Conservation (phyloP, 1,140 invertebrate species). For the Pseudomyrmex flavicornis region DNA sequence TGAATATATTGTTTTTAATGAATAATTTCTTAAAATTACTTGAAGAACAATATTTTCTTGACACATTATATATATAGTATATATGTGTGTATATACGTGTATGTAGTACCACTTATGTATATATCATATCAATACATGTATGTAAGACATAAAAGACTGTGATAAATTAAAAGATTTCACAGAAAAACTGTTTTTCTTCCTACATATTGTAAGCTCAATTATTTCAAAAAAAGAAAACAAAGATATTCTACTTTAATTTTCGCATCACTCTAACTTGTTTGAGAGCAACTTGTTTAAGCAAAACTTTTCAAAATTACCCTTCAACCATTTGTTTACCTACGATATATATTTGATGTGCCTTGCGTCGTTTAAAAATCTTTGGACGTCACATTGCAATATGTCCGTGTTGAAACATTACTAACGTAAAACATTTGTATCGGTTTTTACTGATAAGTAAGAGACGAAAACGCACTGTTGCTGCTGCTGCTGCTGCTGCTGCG, state of each 20-base stretch:
- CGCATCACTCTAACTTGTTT: not conserved
- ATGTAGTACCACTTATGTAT: not conserved
- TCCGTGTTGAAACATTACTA: conserved; percentile 13
- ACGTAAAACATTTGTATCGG: conserved; percentile 17
- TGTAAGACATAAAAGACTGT: conserved; percentile 35
- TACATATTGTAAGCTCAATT: not conserved
- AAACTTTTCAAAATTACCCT: conserved; percentile 24
- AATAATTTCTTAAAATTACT: too few species aligned
- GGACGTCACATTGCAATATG: conserved; percentile 7
- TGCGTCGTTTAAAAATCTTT: conserved; percentile 21
- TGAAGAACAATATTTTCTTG: conserved; percentile 28
- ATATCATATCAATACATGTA: conserved; percentile 34
- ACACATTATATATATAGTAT: conserved; percentile 32
- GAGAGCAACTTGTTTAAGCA: conserved; percentile 7
- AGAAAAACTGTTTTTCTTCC: not conserved
- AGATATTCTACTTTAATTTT: conserved; percentile 19
- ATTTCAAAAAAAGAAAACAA: conserved; percentile 36
- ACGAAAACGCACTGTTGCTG: not conserved
- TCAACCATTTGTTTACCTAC: not conserved
- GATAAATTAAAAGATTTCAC: conserved; percentile 31
- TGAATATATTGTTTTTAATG: conserved; percentile 63
- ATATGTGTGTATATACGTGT: conserved; percentile 56
- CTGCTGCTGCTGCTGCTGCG: not conserved
- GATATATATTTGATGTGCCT: conserved; percentile 10
- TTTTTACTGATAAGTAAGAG: conserved; percentile 5